Conservation (phyloP, 2,888 invertebrate genomes). For the Hyposoter didymator region DNA sequence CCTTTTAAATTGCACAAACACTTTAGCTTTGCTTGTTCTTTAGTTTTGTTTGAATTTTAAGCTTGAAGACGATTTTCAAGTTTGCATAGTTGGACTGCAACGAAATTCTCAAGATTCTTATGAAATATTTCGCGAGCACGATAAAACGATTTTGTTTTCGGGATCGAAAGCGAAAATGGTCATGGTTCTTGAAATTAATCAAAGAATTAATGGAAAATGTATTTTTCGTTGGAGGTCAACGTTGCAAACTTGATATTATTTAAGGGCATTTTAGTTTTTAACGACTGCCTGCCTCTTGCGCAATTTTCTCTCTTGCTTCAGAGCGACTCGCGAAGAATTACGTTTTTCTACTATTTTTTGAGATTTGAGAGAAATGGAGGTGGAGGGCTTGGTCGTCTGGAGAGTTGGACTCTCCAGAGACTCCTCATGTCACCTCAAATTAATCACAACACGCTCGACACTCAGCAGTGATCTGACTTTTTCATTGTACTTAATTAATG, state of each 20-base stretch:
- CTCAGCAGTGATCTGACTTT: constrained; percentile 92
- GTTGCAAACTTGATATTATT: no score
- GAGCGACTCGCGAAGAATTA: constrained; percentile 42
- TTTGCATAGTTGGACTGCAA: no score
- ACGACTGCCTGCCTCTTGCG: constrained; percentile 48
- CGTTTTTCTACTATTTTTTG: constrained; percentile 58
- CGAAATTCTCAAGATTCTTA: no score
- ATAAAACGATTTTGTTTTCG: no score
- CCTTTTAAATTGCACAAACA: background rate
- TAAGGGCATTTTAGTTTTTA: constrained; percentile 26
- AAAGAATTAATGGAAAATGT: no score
- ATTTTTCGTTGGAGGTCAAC: no score
- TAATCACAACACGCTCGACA: constrained; percentile 91
- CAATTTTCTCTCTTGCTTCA: constrained; percentile 58
- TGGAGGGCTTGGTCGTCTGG: constrained; percentile 76
- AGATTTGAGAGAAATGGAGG: constrained; percentile 72
- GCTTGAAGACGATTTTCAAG: no score
- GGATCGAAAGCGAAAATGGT: no score
- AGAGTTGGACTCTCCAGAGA: constrained; percentile 73
- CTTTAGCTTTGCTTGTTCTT: no score
- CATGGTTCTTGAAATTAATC: no score
- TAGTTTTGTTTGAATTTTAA: no score
- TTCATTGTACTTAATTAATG: constrained; percentile 93
- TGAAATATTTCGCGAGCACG: no score
- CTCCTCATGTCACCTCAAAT: constrained; percentile 85